Percentiles rank a stretch among this genome's conserved stretches.
Evolutionary conservation across 1,140 invertebrate genomes (phyloP).

Genomic region (Neodiprion pinetum): DNA sequence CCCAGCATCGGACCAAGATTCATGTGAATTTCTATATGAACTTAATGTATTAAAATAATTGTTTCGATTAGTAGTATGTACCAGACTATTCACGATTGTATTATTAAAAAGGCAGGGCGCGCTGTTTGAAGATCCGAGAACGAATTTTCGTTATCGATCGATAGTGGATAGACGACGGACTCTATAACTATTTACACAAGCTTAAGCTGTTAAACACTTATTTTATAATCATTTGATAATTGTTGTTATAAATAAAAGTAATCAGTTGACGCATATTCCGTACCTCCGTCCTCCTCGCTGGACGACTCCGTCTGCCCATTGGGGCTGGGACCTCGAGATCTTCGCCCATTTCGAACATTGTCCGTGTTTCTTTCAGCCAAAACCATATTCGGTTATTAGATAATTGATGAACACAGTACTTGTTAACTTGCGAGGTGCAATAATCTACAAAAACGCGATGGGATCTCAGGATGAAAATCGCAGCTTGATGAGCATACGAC

Average conservation of each 20-base stretch:
- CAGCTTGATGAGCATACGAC: slow-evolving; percentile 40
- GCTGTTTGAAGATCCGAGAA: slow-evolving; percentile 37
- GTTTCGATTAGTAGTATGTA: too few relatives aligned
- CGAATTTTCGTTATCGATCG: slow-evolving; percentile 5
- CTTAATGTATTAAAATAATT: too few relatives aligned
- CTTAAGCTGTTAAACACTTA: too few relatives aligned
- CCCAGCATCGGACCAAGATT: background rate
- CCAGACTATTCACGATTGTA: too few relatives aligned
- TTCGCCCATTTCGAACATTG: slow-evolving; percentile 81
- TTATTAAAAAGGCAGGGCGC: slow-evolving; percentile 34
- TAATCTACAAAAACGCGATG: slow-evolving; percentile 16
- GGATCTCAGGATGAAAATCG: slow-evolving; percentile 35
- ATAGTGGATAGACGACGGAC: background rate
- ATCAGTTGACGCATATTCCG: slow-evolving; percentile 29
- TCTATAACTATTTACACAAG: background rate
- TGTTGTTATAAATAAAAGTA: too few relatives aligned
- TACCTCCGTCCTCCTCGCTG: slow-evolving; percentile 84
- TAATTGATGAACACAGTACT: background rate
- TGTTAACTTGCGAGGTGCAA: background rate
- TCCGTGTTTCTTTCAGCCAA: slow-evolving; percentile 85
- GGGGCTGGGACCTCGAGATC: slow-evolving; percentile 87
- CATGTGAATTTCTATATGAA: background rate
- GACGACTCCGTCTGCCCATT: slow-evolving; percentile 84
- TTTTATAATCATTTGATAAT: too few relatives aligned
- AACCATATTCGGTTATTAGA: slow-evolving; percentile 70